Evolutionary conservation across 1,140 invertebrate genomes (phyloP), one percentile per base, ranked within the genome.

Genomic region (Aricia agestis): DNA sequence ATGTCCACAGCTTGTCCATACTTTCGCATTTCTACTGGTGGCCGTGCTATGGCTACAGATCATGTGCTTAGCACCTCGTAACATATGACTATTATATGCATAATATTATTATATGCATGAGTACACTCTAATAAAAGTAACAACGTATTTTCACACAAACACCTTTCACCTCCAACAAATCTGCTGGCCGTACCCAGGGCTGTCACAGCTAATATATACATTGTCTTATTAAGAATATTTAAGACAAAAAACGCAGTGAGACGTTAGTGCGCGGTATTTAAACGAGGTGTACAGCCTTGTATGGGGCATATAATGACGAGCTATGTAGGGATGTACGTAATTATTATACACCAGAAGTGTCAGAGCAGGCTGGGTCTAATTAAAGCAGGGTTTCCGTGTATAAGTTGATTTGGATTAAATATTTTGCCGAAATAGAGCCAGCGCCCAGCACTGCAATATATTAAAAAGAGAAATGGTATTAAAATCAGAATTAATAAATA

Each of bases 271-370:
- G 66, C 59, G 73, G 57, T 70, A 75, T 75, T 77, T 73, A 69
- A 72, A 68, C 68, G 70, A 77, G 71, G 75, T 74, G 75, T 77
- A 71, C 66, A 18, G 11, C 75, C 73, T 71, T 74, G 13, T 77
- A 77, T 71, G 75, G 75, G 67, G 72, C 69, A 77, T 77, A 77
- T 77, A 77, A 77, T 77, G 75, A 77, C 73, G 72, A 74, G 74
- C 71, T 67, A 72, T 71, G 66, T 72, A 59, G 68, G 70, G 71
- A 70, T 68, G 67, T 77, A 77, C 71, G 73, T 77, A 77, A 77
- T 77, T 74, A 76, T 76, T 76, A 77, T 71, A 72, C 41, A 42
- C 32, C 57, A 63, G 18, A 68, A 32, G 68, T 69, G 68, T 69
- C 36, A 63, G 45, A 69, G 31, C 59, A 63, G 59, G 68, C 11